phyloP scores from a whole-genome alignment of 2,888 invertebrate genomes.

The Leucozona laternaria region DNA sequence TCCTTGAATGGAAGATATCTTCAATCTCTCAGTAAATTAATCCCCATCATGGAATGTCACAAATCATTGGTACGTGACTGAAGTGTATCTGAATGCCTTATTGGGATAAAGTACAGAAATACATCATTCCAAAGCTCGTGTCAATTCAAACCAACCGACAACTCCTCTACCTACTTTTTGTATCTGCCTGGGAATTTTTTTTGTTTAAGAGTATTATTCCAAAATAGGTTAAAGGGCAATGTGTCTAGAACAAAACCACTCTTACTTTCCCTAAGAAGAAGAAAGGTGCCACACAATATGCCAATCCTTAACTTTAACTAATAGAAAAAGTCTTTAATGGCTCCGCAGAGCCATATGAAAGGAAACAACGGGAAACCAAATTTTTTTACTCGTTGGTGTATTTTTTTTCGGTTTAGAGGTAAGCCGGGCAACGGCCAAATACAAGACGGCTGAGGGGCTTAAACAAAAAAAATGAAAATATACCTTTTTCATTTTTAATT shows the following conservation, averaged over 20 bases:
- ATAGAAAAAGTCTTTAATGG: constrained; percentile 9
- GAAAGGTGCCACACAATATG: neutral
- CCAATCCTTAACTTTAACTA: neutral
- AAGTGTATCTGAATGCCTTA: constrained; percentile 36
- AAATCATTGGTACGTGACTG: constrained; percentile 50
- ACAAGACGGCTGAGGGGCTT: neutral
- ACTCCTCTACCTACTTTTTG: too few species aligned
- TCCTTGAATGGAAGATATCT: constrained; percentile 16
- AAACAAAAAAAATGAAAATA: neutral
- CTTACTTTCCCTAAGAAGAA: neutral
- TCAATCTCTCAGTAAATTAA: constrained; percentile 23
- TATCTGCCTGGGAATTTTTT: neutral
- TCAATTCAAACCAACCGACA: constrained; percentile 5
- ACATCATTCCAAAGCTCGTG: constrained; percentile 26
- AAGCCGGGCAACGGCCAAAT: neutral
- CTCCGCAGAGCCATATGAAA: constrained; percentile 19
- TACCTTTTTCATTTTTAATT: constrained; percentile 26
- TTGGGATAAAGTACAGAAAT: constrained; percentile 4
- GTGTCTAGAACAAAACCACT: neutral
- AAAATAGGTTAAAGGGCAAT: constrained; percentile 2
- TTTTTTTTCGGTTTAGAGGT: constrained; percentile 2
- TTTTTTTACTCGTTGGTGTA: constrained; percentile 8
- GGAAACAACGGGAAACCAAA: constrained; percentile 7
- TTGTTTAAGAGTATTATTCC: constrained; percentile 33
- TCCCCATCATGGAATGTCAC: constrained; percentile 47